Base-by-base conservation (phyloP, 2,113 vertebrate genomes). In the Helogale parvula region DNA sequence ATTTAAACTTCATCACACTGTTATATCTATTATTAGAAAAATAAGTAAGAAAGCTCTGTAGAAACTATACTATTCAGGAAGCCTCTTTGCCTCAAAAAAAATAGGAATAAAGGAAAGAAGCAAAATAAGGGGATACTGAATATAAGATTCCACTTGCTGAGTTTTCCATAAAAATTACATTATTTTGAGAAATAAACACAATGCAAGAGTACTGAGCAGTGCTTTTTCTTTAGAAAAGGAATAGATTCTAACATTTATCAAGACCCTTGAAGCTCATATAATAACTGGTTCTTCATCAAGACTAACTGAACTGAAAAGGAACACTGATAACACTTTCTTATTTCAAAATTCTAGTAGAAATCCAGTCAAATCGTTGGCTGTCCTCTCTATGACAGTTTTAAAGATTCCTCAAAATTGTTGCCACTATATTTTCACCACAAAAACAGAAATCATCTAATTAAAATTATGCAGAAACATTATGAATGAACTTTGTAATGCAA, bases 31-130 rank as follows among this genome's bases (percentile, higher is more conserved):
- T 98, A 88, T 93, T 99, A 99, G 77, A 99, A 99, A 99, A 99
- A 99, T 99, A 99, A 98, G 97, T 99, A 98, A 98, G 98, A 99
- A 99, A 98, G 98, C 98, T 99, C 98, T 98, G 97, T 99, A 99
- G 97, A 99, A 99, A 99, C 98, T 98, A 98, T 96, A 98, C 94
- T 98, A 87, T 80, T 95, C 98, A 98, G 98, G 98, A 98, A 98
- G 98, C 95, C 82, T 71, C 1, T 96, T 47, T 98, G 98, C 97
- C 98, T 96, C 87, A 92, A 45, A 86, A 94, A 82, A 15, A 68
- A n/a, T 4, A 72, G 3, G 13, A 7, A 12, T 10, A 21, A 15
- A 57, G 65, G 38, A 88, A 76, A 41, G 13, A 17, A 94, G 91
- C 31, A 74, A 71, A 76, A 35, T n/a, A 86, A 65, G 97, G 93